Conservation (phyloP, 2,888 invertebrate species). For the Dugesia japonica region DNA sequence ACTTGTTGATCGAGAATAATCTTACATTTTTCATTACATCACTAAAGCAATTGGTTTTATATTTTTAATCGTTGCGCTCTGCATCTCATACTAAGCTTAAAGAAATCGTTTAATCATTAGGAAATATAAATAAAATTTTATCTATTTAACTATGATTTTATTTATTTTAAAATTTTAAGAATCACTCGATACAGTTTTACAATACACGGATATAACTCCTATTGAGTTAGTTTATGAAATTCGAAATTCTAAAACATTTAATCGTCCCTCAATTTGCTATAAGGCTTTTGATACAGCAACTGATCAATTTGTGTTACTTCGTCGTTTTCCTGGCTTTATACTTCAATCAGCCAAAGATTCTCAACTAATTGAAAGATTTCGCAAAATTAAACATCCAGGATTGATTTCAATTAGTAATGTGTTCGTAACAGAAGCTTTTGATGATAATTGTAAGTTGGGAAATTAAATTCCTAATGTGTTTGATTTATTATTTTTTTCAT, state of each 20-base stretch:
- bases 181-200: background rate
- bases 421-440: slow-evolving; percentile 83
- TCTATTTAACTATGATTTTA: background rate
- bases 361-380: slow-evolving; percentile 28
- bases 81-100: no score
- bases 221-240: background rate
- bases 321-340: slow-evolving; percentile 14
- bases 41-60: no score
- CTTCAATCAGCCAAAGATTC: slow-evolving; percentile 11
- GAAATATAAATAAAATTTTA: background rate
- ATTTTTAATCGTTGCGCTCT: no score
- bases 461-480: no score
- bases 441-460: slow-evolving; percentile 51
- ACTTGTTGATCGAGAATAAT: no score
- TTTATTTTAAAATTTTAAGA: background rate
- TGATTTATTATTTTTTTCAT: slow-evolving; percentile 37
- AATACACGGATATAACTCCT: slow-evolving; percentile 28
- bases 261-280: slow-evolving; percentile 67
- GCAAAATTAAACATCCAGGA: slow-evolving; percentile 60
- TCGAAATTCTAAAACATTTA: slow-evolving; percentile 55
- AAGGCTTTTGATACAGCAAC: slow-evolving; percentile 56
- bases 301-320: slow-evolving; percentile 27
- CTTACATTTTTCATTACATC: no score
- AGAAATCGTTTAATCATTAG: no score
- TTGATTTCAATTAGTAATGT: slow-evolving; percentile 76